Base-by-base conservation (phyloP, 1,140 invertebrate genomes). In the Procambarus virginalis region DNA sequence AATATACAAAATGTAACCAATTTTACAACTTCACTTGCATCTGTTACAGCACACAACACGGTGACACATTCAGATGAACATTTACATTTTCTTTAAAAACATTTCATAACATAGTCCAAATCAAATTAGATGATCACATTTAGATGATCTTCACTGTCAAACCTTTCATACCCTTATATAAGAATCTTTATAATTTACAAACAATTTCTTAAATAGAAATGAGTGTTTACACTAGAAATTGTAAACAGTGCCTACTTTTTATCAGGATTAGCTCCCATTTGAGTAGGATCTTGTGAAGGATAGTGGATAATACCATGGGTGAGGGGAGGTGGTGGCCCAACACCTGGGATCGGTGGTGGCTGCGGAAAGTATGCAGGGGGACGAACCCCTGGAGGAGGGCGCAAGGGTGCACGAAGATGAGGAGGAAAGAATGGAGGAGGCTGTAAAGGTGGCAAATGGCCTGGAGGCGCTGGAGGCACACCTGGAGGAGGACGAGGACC, bases 201-300 rank as follows among this genome's bases (percentile, higher is more conserved):
- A 22, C 51, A 51, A 14, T 51, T 20, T 12, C 5, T 79, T 10
- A 51, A 5, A n/a, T 81, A 81, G 12, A 48, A 48, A 80, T 3
- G 5, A 9, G 10, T 6, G 8, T 81, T 60, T 17, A 58, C 10
- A 49, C 8, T 9, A 22, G 6, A 34, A 34, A 60, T 14, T n/a
- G 51, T 84, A 70, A 49, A 3, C 9, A 73, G 12, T 9, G 10
- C 22, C 55, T 81, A 91, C 58, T 91, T 91, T 51, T 89, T 91
- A 34, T 91, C 90, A 34, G 92, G 93, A 78, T 93, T 92, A 17
- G 95, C 94, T 0, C 98, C 98, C 95, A 99, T 96, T 88, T 98
- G 95, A 34, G 96, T 96, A 9, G 98, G 98, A 95, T 99, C 98
- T 93, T 99, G 98, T 93, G 97, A 98, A 2, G 98, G 98, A 95